Percentiles rank a stretch among this genome's conserved stretches.
phyloP scores from a whole-genome alignment of 2,113 vertebrate genomes.

The Spea multiplicata region DNA sequence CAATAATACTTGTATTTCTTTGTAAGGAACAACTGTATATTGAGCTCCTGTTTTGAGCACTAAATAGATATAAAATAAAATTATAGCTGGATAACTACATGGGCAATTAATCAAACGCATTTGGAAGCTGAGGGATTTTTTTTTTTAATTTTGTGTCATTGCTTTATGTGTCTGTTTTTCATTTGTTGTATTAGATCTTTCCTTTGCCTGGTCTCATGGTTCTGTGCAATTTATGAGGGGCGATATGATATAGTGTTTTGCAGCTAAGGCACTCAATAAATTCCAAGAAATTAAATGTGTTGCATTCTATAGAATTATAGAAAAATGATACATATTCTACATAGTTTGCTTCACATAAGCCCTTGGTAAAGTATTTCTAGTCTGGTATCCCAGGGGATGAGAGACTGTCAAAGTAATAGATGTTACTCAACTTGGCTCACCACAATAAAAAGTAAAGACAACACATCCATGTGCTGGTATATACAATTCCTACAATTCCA shows the following conservation, averaged over 20 bases:
- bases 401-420: neutral
- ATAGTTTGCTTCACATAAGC: conserved; percentile 7
- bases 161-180: conserved; percentile 17
- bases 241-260: conserved; percentile 33
- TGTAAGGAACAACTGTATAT: neutral
- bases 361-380: conserved; percentile 1
- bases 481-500: no score
- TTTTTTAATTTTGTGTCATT: conserved; percentile 28
- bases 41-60: neutral
- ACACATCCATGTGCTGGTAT: no score
- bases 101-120: conserved; percentile 13
- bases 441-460: neutral
- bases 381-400: neutral
- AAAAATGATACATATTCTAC: conserved; percentile 1
- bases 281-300: conserved; percentile 40
- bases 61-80: neutral
- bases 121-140: neutral
- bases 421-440: neutral
- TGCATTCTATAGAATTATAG: conserved; percentile 23
- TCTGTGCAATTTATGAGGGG: conserved; percentile 22
- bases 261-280: conserved; percentile 22
- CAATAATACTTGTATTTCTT: neutral
- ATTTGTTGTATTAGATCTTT: conserved; percentile 13
- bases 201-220: conserved; percentile 16
- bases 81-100: neutral